Percentiles rank a stretch among this genome's conserved stretches.
phyloP scores from a whole-genome alignment of 2,888 invertebrate genomes.

The Aromia moschata region DNA sequence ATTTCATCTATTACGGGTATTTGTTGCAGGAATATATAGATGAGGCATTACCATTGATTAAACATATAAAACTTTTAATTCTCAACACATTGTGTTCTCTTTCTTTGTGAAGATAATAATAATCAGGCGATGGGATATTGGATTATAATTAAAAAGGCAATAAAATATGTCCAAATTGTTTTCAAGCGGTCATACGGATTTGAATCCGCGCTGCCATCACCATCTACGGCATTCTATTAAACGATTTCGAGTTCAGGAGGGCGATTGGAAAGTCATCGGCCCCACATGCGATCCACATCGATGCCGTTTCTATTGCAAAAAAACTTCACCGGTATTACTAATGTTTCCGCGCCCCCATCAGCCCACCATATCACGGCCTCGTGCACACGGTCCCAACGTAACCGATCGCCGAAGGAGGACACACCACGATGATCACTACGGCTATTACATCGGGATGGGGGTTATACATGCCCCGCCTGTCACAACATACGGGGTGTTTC shows the following conservation, averaged over 20 bases:
- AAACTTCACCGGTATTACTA: slow-evolving; percentile 4
- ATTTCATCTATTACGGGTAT: no score
- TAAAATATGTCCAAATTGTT: no score
- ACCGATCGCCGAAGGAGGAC: no score
- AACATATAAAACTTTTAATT: neutral
- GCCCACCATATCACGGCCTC: slow-evolving; percentile 33
- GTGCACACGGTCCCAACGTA: slow-evolving; percentile 47
- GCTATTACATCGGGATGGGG: slow-evolving; percentile 47
- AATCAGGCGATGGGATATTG: no score
- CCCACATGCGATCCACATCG: neutral
- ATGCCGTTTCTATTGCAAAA: neutral
- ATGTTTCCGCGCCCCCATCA: slow-evolving; percentile 10
- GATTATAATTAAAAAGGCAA: no score
- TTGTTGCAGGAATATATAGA: no score
- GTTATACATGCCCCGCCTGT: no score
- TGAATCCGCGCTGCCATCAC: neutral
- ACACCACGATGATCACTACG: slow-evolving; percentile 54
- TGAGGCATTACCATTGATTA: no score
- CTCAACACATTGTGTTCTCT: no score
- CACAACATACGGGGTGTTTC: no score
- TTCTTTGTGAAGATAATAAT: no score
- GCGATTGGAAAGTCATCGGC: neutral
- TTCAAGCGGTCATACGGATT: no score
- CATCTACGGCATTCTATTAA: neutral
- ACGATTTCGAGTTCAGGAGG: neutral